Percentiles rank a stretch among this genome's conserved stretches.
phyloP scores from a whole-genome alignment of 1,140 invertebrate genomes.

The Polyergus mexicanus region DNA sequence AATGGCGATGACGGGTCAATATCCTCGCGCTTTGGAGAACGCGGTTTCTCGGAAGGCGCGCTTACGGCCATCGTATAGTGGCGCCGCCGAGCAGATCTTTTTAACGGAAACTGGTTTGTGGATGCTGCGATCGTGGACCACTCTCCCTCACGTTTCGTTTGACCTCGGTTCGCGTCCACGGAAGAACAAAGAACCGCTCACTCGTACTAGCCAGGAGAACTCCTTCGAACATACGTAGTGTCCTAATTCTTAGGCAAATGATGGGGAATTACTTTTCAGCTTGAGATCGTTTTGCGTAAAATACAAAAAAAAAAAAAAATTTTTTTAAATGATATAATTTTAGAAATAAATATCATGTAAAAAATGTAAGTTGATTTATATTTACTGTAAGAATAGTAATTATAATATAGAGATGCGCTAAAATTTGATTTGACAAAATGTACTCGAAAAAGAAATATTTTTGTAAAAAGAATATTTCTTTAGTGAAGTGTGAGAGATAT shows the following conservation, averaged over 20 bases:
- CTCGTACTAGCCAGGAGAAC: conserved; percentile 36
- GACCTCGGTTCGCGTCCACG: conserved; percentile 69
- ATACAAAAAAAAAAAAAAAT: background rate
- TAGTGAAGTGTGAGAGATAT: background rate
- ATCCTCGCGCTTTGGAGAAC: conserved; percentile 75
- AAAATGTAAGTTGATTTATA: background rate
- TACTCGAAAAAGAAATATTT: background rate
- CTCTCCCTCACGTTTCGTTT: conserved; percentile 68
- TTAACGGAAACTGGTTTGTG: conserved; percentile 71
- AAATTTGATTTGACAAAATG: background rate
- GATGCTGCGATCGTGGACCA: conserved; percentile 70
- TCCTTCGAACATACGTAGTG: conserved; percentile 11
- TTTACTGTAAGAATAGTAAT: background rate
- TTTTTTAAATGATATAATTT: background rate
- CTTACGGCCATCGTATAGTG: conserved; percentile 54
- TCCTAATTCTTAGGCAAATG: conserved; percentile 26
- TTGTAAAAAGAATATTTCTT: background rate
- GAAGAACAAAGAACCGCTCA: conserved; percentile 69
- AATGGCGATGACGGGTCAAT: conserved; percentile 81
- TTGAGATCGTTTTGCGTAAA: background rate
- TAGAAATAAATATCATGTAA: too few relatives aligned
- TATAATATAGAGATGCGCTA: background rate
- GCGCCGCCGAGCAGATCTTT: conserved; percentile 71
- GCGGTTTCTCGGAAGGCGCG: conserved; percentile 46
- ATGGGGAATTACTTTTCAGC: background rate